phyloP scores from a whole-genome alignment of 2,888 invertebrate species.

The Sesia apiformis region DNA sequence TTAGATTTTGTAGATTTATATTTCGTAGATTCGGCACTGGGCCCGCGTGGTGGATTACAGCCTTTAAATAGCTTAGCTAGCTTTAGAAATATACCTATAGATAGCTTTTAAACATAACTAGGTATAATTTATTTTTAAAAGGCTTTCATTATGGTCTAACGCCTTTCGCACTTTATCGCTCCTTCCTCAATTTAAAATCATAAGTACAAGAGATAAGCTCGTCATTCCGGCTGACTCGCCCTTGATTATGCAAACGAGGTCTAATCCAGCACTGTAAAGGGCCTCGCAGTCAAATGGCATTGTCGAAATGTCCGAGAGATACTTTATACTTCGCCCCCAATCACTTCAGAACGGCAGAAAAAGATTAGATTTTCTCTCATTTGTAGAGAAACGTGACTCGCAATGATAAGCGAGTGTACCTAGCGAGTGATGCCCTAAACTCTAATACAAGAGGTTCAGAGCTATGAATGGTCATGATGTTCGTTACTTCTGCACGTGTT shows the following conservation, averaged over 20 bases:
- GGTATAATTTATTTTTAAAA: too few species aligned
- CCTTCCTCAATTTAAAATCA: conserved; percentile 2
- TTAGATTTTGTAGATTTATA: too few species aligned
- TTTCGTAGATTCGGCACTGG: too few species aligned
- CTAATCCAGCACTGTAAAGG: conserved; percentile 40
- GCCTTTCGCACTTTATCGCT: too few species aligned
- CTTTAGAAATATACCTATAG: too few species aligned
- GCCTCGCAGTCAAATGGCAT: conserved; percentile 40
- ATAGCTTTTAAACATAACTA: too few species aligned
- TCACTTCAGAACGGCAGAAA: conserved; percentile 44
- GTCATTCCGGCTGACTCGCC: conserved; percentile 8
- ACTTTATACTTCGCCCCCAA: conserved; percentile 41
- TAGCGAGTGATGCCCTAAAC: conserved; percentile 3
- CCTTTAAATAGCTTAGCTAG: too few species aligned
- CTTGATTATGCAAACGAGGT: conserved; percentile 53
- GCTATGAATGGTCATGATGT: conserved; percentile 49
- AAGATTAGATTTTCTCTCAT: conserved; percentile 62
- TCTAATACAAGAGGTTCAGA: conserved; percentile 28
- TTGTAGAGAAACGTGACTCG: conserved; percentile 51
- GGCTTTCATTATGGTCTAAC: too few species aligned
- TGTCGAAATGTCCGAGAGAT: conserved; percentile 33
- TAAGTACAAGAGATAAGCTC: conserved; percentile 10
- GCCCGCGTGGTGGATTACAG: too few species aligned
- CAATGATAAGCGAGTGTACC: conserved; percentile 46
- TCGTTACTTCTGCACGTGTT: conserved; percentile 3